phyloP scores from a whole-genome alignment of 23 tunicate species.

The Aplidium turbinatum region DNA sequence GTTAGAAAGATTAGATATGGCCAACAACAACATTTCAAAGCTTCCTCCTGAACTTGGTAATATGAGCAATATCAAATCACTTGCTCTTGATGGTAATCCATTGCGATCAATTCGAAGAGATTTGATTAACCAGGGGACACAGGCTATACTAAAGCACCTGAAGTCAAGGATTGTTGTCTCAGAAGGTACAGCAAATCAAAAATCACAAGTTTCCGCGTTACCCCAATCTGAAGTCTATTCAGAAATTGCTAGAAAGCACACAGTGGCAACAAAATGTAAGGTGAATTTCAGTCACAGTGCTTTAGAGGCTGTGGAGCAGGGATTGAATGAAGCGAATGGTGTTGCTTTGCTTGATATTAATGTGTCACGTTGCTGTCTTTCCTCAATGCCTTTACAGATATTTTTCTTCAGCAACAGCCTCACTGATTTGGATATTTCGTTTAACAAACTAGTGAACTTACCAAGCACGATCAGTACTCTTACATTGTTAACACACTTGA shows the following conservation, averaged over 20 bases:
- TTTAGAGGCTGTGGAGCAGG: constrained; percentile 17
- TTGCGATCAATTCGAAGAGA: constrained; percentile 74
- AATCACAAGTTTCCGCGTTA: not conserved
- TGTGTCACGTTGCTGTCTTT: constrained; percentile 22
- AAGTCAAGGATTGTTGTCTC: constrained; percentile 61
- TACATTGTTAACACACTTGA: constrained; percentile 48
- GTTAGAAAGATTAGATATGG: constrained; percentile 73
- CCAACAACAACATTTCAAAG: constrained; percentile 74
- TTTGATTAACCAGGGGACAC: constrained; percentile 67
- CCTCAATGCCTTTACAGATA: constrained; percentile 40
- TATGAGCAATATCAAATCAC: constrained; percentile 53
- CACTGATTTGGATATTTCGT: constrained; percentile 37
- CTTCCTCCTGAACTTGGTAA: constrained; percentile 69
- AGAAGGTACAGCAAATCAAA: constrained; percentile 1
- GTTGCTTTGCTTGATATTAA: constrained; percentile 40
- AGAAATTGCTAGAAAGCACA: constrained; percentile 47
- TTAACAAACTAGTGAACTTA: constrained; percentile 38
- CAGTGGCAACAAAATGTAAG: constrained; percentile 31
- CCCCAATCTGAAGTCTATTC: constrained; percentile 43
- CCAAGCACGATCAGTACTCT: constrained; percentile 29
- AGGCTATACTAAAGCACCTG: constrained; percentile 62
- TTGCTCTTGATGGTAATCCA: constrained; percentile 82
- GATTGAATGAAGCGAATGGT: constrained; percentile 19
- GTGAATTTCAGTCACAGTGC: constrained; percentile 36
- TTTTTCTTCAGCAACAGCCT: constrained; percentile 28